phyloP scores from a whole-genome alignment of 2,113 vertebrate genomes.

The Lycocorax pyrrhopterus region DNA sequence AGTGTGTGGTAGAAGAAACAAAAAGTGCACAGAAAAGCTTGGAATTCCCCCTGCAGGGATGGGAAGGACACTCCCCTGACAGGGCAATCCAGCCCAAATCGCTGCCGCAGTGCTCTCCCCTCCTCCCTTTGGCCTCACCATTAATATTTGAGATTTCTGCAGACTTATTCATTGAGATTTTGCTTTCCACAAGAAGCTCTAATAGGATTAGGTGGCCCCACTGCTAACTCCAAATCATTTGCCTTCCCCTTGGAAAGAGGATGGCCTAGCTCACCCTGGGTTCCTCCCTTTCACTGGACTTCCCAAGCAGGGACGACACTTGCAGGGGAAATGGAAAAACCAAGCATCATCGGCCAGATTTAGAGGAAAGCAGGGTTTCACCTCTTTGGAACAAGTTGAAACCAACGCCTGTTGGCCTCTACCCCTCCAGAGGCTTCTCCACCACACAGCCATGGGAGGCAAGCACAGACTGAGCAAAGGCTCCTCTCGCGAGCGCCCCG shows the following conservation, averaged over 20 bases:
- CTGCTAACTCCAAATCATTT: not conserved
- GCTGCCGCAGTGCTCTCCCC: fast-evolving
- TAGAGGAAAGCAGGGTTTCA: not conserved
- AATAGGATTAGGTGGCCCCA: not conserved
- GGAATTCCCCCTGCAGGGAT: not conserved
- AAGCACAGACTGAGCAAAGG: constrained; percentile 35
- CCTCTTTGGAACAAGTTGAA: not conserved
- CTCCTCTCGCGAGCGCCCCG: not conserved
- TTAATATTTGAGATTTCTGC: not conserved
- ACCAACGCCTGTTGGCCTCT: not conserved
- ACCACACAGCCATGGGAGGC: not conserved
- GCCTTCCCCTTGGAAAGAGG: not conserved
- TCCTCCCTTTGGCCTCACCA: not conserved
- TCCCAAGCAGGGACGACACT: not conserved
- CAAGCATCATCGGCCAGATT: fast-evolving
- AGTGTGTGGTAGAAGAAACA: fast-evolving
- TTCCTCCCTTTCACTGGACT: not conserved
- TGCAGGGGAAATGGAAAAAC: not conserved
- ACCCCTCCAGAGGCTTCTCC: not conserved
- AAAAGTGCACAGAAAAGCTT: not conserved
- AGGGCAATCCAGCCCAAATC: not conserved
- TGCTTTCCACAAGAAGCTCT: not conserved
- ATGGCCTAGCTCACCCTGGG: fast-evolving
- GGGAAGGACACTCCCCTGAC: not conserved
- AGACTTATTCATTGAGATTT: not conserved